phyloP scores from a whole-genome alignment of 1,140 invertebrate species.

The Neodiprion pinetum region DNA sequence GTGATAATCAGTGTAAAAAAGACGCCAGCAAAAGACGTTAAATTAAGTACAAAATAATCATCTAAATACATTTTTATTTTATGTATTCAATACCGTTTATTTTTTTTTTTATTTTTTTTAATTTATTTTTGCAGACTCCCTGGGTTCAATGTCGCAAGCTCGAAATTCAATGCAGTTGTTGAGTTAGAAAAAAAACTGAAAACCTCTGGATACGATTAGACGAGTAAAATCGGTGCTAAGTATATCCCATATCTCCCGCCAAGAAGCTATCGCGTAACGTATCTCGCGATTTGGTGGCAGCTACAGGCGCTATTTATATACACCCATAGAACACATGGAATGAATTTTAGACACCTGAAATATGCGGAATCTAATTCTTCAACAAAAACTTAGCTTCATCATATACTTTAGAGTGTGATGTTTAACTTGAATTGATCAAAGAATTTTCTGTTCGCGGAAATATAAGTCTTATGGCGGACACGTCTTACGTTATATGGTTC shows the following conservation, averaged over 20 bases:
- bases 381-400: too few relatives aligned
- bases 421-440: too few relatives aligned
- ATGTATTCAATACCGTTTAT: constrained; percentile 11
- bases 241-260: constrained; percentile 32
- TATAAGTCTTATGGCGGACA: too few relatives aligned
- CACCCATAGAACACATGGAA: too few relatives aligned
- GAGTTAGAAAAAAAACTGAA: constrained; percentile 2
- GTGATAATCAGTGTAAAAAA: constrained; percentile 33
- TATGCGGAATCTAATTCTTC: too few relatives aligned
- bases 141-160: not conserved
- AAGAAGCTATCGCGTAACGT: constrained; percentile 11
- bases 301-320: too few relatives aligned
- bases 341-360: too few relatives aligned
- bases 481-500: too few relatives aligned
- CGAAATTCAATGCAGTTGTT: not conserved
- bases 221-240: not conserved
- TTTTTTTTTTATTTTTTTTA: constrained; percentile 1
- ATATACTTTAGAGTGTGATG: too few relatives aligned
- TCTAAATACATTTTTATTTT: constrained; percentile 36
- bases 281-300: too few relatives aligned
- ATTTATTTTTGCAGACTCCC: not conserved
- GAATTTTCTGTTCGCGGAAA: too few relatives aligned
- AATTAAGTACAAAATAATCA: constrained; percentile 38
- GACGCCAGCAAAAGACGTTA: constrained; percentile 30
- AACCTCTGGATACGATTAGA: not conserved